Conservation (phyloP, 2,113 vertebrate genomes). For the Xenotilapia leptura region DNA sequence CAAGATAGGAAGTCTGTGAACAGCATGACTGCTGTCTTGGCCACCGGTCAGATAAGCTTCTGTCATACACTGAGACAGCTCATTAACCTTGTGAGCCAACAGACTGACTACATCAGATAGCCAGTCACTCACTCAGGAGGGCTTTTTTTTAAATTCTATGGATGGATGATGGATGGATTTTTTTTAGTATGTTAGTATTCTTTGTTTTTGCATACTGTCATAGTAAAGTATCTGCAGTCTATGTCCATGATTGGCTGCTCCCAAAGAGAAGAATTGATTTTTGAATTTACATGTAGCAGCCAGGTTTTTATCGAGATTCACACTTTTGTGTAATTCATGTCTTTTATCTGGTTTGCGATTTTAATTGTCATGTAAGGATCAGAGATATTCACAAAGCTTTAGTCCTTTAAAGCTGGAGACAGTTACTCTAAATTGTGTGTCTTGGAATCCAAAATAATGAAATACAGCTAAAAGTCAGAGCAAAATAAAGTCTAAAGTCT, state of each 20-base stretch:
- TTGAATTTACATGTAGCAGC: background rate
- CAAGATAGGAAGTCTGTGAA: conserved; percentile 4
- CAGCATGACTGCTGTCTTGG: background rate
- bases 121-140: background rate
- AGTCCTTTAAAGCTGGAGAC: background rate
- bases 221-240: background rate
- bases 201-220: background rate
- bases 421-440: background rate
- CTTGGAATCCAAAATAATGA: background rate
- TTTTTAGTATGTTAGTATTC: background rate
- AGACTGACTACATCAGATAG: conserved; percentile 13
- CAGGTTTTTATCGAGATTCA: background rate
- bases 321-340: background rate
- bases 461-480: background rate
- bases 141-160: background rate
- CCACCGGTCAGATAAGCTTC: conserved; percentile 11
- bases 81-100: background rate
- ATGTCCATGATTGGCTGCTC: background rate
- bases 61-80: background rate
- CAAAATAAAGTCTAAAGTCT: background rate
- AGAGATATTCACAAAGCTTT: background rate
- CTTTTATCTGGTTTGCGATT: background rate
- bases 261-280: background rate
- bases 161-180: background rate
- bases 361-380: background rate